phyloP scores from a whole-genome alignment of 2,113 vertebrate genomes.

The Salvelinus namaycush region DNA sequence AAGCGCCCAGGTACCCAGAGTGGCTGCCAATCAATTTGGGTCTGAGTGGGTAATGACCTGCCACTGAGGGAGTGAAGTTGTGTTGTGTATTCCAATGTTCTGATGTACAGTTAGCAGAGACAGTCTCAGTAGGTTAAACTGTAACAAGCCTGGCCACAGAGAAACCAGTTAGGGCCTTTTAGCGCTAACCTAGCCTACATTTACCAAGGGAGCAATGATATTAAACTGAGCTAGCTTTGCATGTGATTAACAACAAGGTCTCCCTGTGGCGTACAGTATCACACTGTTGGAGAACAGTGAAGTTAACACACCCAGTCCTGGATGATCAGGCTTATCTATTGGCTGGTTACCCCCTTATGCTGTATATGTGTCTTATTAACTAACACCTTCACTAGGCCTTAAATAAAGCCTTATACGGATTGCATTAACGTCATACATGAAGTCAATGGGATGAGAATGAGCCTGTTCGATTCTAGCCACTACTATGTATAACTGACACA shows the following conservation, averaged over 20 bases:
- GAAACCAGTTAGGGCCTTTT: constrained; percentile 30
- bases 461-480: too few relatives aligned
- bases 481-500: too few relatives aligned
- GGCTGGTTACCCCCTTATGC: too few relatives aligned
- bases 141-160: constrained; percentile 27
- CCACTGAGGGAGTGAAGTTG: constrained; percentile 7
- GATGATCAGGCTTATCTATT: too few relatives aligned
- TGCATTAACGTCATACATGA: too few relatives aligned
- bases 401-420: too few relatives aligned
- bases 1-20: not conserved
- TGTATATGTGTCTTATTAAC: too few relatives aligned
- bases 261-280: constrained; percentile 42
- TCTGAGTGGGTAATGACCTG: not conserved
- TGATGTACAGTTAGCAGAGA: not conserved
- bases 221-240: constrained; percentile 60
- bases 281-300: too few relatives aligned
- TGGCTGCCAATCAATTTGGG: constrained; percentile 31
- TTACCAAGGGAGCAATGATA: constrained; percentile 61
- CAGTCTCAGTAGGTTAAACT: constrained; percentile 11
- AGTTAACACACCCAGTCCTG: too few relatives aligned
- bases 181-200: constrained; percentile 49
- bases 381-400: too few relatives aligned
- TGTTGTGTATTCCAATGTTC: not conserved
- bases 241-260: constrained; percentile 70
- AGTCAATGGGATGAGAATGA: too few relatives aligned